A percentile compares a stretch with the other conserved stretches of the same genome.
Evolutionary conservation across 2,113 vertebrate genomes (phyloP).

Genomic region (Carassius auratus): DNA sequence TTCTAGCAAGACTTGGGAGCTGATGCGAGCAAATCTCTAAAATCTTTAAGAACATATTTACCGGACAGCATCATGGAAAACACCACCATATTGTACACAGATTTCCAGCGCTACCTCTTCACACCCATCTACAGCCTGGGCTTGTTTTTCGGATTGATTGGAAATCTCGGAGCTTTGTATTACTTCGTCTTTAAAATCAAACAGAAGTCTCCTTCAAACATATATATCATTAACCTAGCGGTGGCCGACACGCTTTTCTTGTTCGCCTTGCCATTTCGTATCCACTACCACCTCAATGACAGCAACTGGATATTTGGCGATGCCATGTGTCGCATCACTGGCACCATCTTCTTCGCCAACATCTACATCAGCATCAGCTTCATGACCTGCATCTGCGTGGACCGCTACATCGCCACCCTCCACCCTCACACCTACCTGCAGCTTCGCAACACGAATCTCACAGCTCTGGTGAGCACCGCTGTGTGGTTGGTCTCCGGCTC

Average conservation of each 20-base stretch:
- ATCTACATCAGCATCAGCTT: constrained; percentile 81
- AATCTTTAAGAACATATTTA: background rate
- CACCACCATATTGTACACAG: background rate
- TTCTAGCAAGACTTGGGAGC: background rate
- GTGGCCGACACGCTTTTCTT: constrained; percentile 76
- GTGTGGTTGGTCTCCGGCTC: constrained; percentile 68
- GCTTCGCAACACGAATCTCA: constrained; percentile 47
- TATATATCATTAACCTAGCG: constrained; percentile 81
- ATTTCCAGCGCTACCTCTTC: constrained; percentile 79
- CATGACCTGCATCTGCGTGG: constrained; percentile 79
- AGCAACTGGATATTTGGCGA: constrained; percentile 82
- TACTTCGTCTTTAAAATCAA: constrained; percentile 65
- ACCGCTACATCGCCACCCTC: constrained; percentile 79
- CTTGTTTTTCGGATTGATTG: constrained; percentile 76
- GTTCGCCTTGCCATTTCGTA: constrained; percentile 76
- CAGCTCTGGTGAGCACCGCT: background rate
- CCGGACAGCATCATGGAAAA: background rate
- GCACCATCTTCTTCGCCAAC: constrained; percentile 76
- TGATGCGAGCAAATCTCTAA: background rate
- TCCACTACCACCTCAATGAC: constrained; percentile 79
- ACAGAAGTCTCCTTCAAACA: constrained; percentile 64
- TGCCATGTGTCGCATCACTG: constrained; percentile 67
- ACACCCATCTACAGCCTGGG: constrained; percentile 72
- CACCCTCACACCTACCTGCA: constrained; percentile 76
- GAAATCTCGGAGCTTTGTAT: constrained; percentile 73